phyloP scores from a whole-genome alignment of 2,888 invertebrate species.

The Acheta domesticus region DNA sequence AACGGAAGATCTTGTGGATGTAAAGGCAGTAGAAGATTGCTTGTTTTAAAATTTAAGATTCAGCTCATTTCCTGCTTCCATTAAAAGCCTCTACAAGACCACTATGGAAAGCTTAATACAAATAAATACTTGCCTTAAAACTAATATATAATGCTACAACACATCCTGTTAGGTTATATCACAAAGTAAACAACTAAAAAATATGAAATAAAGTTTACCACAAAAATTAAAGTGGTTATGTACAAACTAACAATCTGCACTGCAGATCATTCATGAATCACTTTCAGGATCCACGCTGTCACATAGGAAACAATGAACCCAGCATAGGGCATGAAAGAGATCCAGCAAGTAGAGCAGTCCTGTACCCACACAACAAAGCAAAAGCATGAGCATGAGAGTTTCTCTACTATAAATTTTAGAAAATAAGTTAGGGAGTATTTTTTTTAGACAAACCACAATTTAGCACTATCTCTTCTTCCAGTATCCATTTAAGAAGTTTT shows the following conservation, averaged over 20 bases:
- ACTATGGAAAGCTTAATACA: not conserved
- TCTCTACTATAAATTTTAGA: no score
- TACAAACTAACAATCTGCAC: slow-evolving; percentile 6
- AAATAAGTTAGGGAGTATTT: no score
- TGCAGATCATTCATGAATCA: not conserved
- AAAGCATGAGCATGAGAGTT: no score
- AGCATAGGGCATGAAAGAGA: not conserved
- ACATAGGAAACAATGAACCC: not conserved
- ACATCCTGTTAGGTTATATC: not conserved
- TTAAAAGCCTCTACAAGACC: not conserved
- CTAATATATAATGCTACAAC: not conserved
- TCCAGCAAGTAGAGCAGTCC: slow-evolving; percentile 8
- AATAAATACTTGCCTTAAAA: slow-evolving; percentile 3
- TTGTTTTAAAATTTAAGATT: not conserved
- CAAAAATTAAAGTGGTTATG: not conserved
- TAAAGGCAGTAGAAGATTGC: not conserved
- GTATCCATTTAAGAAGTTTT: no score
- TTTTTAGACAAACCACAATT: no score
- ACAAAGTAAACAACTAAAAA: slow-evolving; percentile 9
- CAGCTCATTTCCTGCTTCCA: not conserved
- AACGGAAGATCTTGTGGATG: not conserved
- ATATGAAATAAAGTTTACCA: not conserved
- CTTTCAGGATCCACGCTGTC: not conserved
- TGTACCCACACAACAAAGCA: not conserved
- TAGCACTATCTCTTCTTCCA: no score